These are phyloP conservation scores for Anableps anableps DNA, from an alignment of 2,797 vertebrate genomes.

Conservation along the genomic window DNA sequence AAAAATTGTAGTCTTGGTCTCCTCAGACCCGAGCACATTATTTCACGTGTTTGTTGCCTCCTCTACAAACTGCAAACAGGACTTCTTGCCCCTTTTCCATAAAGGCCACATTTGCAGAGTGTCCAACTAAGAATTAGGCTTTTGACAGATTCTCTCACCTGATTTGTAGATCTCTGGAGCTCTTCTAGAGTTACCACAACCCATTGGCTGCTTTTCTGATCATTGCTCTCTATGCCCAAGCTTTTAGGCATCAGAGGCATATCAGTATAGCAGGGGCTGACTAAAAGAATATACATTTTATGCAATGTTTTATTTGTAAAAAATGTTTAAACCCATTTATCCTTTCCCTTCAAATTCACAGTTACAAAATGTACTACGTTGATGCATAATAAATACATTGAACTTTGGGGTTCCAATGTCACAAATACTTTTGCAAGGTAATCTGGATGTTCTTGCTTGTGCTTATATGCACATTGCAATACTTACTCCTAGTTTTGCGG, in stretches of 20 bases:
- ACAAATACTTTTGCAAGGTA: not conserved
- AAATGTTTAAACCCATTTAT: not conserved
- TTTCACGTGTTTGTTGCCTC: not conserved
- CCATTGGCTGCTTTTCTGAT: not conserved
- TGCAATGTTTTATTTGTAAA: not conserved
- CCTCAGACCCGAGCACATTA: not conserved
- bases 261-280: not conserved
- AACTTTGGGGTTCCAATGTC: not conserved
- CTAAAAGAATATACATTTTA: not conserved
- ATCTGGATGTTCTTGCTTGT: constrained; percentile 6
- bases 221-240: not conserved
- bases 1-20: not conserved
- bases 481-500: constrained; percentile 10
- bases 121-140: too few relatives aligned
- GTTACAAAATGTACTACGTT: constrained; percentile 26
- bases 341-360: not conserved
- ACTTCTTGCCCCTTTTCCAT: not conserved
- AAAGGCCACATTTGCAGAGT: not conserved
- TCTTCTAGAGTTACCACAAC: not conserved
- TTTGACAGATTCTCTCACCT: not conserved
- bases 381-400: not conserved
- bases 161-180: not conserved
- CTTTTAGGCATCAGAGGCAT: not conserved
- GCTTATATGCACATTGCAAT: constrained; percentile 1
- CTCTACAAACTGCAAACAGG: not conserved